These are phyloP conservation scores for Calcarius lapponicus DNA, from an alignment of 2,797 vertebrate genomes.

Conservation along the genomic window DNA sequence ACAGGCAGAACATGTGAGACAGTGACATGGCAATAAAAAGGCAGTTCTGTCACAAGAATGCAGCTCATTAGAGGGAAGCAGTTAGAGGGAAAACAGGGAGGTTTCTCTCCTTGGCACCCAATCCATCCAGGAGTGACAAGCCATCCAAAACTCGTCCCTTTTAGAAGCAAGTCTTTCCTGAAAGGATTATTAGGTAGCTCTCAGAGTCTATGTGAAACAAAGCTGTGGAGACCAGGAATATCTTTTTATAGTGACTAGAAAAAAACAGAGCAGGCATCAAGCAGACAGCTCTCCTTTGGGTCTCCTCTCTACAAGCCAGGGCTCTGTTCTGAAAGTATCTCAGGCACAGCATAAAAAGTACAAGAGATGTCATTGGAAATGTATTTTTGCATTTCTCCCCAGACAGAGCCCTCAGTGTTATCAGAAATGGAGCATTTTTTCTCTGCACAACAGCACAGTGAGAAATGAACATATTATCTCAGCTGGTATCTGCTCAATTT, in stretches of 20 bases:
- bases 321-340: neutral
- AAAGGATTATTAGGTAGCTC: neutral
- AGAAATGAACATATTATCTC: neutral
- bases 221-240: neutral
- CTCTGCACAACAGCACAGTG: neutral
- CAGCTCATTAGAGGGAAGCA: neutral
- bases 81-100: neutral
- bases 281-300: conserved; percentile 2
- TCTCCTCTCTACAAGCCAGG: neutral
- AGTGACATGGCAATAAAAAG: neutral
- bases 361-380: neutral
- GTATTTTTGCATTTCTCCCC: neutral
- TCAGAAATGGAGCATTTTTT: neutral
- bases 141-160: neutral
- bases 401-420: conserved; percentile 17
- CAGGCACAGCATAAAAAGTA: neutral
- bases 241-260: neutral
- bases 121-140: neutral
- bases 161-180: neutral
- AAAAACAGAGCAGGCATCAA: neutral
- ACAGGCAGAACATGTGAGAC: neutral
- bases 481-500: neutral
- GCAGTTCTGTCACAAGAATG: neutral
- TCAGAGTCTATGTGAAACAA: neutral
- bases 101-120: neutral